Evolutionary conservation across 1,140 invertebrate species (phyloP).

Genomic region (Magallana angulata): DNA sequence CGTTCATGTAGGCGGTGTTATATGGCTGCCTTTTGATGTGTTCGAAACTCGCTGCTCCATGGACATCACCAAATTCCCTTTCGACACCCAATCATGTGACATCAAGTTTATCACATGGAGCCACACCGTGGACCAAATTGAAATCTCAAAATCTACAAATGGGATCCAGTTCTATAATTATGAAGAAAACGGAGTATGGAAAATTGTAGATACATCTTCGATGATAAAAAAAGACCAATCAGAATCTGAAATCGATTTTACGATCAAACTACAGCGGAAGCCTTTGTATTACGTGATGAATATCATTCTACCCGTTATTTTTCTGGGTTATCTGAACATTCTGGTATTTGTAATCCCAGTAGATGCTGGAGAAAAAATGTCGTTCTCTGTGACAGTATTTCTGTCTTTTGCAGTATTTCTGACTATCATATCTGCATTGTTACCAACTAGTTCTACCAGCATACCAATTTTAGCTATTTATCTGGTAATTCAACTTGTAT

Average conservation of each 20-base stretch:
- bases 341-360: conserved; percentile 60
- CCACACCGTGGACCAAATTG: conserved; percentile 4
- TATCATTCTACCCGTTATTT: conserved; percentile 58
- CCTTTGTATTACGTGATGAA: conserved; percentile 54
- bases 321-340: conserved; percentile 59
- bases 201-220: conserved; percentile 36
- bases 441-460: conserved; percentile 58
- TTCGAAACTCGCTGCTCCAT: conserved; percentile 47
- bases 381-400: conserved; percentile 60
- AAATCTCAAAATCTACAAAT: conserved; percentile 24
- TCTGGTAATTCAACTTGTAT: conserved; percentile 33
- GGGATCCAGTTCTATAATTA: conserved; percentile 46
- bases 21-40: conserved; percentile 40
- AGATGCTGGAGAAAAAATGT: conserved; percentile 61
- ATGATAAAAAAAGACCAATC: neutral
- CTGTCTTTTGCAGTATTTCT: conserved; percentile 66
- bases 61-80: conserved; percentile 41
- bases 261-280: conserved; percentile 52
- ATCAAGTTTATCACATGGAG: conserved; percentile 43
- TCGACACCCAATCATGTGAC: conserved; percentile 41
- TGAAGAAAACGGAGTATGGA: conserved; percentile 49
- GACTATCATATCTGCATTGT: conserved; percentile 51
- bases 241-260: conserved; percentile 83
- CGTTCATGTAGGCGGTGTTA: neutral
- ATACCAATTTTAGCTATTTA: conserved; percentile 57